Conservation (phyloP, 2,797 vertebrate genomes). For the Enteromius radiatus region DNA sequence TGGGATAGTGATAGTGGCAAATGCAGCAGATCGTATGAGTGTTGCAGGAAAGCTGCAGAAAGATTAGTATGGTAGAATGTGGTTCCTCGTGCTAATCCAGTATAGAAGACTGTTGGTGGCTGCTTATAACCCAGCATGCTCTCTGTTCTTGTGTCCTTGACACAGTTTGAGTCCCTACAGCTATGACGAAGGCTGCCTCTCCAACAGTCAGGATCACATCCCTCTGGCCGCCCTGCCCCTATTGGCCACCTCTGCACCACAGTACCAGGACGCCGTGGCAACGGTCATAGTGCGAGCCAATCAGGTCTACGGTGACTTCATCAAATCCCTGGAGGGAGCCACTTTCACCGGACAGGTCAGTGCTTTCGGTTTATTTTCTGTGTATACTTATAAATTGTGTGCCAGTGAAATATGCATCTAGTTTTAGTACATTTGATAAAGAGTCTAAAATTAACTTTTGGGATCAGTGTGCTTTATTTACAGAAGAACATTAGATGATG, state of each 20-base stretch:
- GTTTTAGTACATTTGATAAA: not conserved
- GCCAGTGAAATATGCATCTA: not conserved
- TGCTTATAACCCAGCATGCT: constrained; percentile 2
- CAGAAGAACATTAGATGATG: not conserved
- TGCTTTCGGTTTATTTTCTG: not conserved
- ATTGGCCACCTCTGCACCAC: constrained; percentile 91
- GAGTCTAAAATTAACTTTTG: not conserved
- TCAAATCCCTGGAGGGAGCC: constrained; percentile 87
- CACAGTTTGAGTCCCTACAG: constrained; percentile 94
- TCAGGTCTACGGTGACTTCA: constrained; percentile 92
- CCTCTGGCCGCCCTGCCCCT: constrained; percentile 94
- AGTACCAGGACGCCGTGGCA: constrained; percentile 95
- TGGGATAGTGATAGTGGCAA: not conserved
- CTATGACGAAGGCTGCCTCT: constrained; percentile 93
- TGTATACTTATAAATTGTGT: too few relatives aligned
- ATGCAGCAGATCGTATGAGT: not conserved
- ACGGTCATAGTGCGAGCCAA: constrained; percentile 92
- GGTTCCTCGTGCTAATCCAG: not conserved
- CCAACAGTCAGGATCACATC: constrained; percentile 98
- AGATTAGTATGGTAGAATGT: not conserved
- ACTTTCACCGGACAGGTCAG: constrained; percentile 93
- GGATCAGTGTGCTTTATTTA: not conserved
- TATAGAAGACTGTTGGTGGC: not conserved
- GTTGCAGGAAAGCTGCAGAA: not conserved
- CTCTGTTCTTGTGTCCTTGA: constrained; percentile 37